Percentiles rank a stretch among this genome's conserved stretches.
phyloP scores from a whole-genome alignment of 1,140 invertebrate species.

The Tetramorium parvispinum region DNA sequence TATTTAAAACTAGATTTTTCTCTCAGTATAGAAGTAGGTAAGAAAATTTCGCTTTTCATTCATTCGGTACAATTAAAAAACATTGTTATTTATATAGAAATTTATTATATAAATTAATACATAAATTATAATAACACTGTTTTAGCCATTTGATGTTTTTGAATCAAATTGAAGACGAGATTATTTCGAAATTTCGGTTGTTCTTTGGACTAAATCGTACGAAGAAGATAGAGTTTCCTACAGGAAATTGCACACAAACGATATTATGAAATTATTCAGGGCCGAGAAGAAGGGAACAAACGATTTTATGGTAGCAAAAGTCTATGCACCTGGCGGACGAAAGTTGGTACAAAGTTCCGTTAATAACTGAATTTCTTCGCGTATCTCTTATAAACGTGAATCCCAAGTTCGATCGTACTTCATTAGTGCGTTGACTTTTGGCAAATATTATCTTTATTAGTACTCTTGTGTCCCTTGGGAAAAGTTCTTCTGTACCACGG shows the following conservation, averaged over 20 bases:
- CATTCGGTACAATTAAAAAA: not conserved
- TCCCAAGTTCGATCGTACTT: constrained; percentile 41
- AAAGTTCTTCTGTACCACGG: constrained; percentile 14
- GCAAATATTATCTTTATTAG: constrained; percentile 57
- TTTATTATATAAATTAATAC: not conserved
- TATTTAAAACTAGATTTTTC: too few relatives aligned
- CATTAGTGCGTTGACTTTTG: constrained; percentile 36
- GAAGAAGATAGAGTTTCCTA: not conserved
- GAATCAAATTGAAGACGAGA: not conserved
- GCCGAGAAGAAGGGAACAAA: not conserved
- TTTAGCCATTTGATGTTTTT: not conserved
- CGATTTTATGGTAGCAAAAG: not conserved
- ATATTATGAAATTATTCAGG: constrained; percentile 32
- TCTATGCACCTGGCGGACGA: not conserved
- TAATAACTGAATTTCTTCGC: constrained; percentile 37
- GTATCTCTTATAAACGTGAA: constrained; percentile 32
- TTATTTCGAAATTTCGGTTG: not conserved
- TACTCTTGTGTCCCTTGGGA: constrained; percentile 33
- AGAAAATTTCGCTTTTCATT: not conserved
- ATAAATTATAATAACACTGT: not conserved
- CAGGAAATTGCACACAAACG: not conserved
- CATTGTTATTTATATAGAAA: not conserved
- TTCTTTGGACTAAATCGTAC: not conserved
- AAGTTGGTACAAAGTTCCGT: constrained; percentile 22
- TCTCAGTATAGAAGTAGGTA: too few relatives aligned